Percentiles rank a stretch among this genome's conserved stretches.
These are phyloP conservation scores for Plutella xylostella DNA, from an alignment of 2,888 invertebrate genomes.

Conservation along the genomic window DNA sequence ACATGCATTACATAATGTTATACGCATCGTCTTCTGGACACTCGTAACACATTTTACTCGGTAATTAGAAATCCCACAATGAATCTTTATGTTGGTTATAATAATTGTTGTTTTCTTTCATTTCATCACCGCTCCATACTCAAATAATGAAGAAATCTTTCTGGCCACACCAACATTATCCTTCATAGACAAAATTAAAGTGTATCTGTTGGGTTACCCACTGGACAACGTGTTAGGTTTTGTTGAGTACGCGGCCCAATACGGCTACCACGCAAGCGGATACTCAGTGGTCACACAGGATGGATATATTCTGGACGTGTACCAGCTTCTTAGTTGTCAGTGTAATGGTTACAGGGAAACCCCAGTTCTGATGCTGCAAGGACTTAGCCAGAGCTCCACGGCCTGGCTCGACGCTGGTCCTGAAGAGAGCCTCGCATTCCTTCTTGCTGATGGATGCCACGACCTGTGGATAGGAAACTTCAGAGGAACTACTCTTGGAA, in stretches of 20 bases:
- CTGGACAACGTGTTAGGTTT: slow-evolving; percentile 50
- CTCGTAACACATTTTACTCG: too few relatives aligned
- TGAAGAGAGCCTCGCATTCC: slow-evolving; percentile 4
- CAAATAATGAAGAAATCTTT: too few relatives aligned
- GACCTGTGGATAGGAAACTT: slow-evolving; percentile 13
- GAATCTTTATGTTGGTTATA: too few relatives aligned
- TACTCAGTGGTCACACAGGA: slow-evolving; percentile 40
- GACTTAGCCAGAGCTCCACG: slow-evolving; percentile 5
- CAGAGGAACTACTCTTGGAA: slow-evolving; percentile 36
- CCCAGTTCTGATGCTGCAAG: slow-evolving; percentile 9
- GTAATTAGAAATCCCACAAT: too few relatives aligned
- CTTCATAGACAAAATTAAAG: too few relatives aligned
- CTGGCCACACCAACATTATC: too few relatives aligned
- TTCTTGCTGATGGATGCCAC: slow-evolving; percentile 8
- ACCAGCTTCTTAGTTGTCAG: slow-evolving; percentile 29
- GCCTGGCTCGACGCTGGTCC: slow-evolving; percentile 5
- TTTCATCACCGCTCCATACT: too few relatives aligned
- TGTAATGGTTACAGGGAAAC: slow-evolving; percentile 21
- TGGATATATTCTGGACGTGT: slow-evolving; percentile 40
- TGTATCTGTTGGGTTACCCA: too few relatives aligned
- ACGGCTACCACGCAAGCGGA: slow-evolving; percentile 32
- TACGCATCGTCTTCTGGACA: too few relatives aligned
- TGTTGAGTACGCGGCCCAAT: slow-evolving; percentile 37
- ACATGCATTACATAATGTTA: too few relatives aligned
- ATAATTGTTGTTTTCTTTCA: too few relatives aligned